Conservation (phyloP, 2,888 invertebrate species). For the Drosophila melanosoma region DNA sequence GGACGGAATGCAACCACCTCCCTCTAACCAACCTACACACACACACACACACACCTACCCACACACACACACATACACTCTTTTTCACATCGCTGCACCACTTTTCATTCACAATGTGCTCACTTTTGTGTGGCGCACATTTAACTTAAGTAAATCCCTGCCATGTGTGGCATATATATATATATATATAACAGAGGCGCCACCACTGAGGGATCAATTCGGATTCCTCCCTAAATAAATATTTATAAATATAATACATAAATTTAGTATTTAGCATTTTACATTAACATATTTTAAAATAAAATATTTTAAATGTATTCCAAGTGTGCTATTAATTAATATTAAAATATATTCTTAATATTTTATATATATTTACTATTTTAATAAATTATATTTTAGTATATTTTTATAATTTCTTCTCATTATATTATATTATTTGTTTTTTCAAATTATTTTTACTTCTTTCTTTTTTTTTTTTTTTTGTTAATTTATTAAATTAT, state of each 20-base stretch:
- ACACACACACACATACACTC: slow-evolving; percentile 4
- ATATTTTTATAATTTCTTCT: background rate
- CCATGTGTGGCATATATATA: slow-evolving; percentile 22
- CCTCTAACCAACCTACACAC: slow-evolving; percentile 4
- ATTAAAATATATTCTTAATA: background rate
- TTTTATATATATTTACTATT: background rate
- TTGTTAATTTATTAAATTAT: background rate
- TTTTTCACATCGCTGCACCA: slow-evolving; percentile 4
- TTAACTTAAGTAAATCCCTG: slow-evolving; percentile 59
- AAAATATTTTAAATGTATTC: too few relatives aligned
- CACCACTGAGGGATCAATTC: background rate
- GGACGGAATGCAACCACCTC: slow-evolving; percentile 13
- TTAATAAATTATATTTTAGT: background rate
- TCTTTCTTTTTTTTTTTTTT: background rate
- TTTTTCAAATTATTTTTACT: background rate
- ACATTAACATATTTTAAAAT: too few relatives aligned
- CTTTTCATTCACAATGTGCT: slow-evolving; percentile 31
- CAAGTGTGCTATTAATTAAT: background rate
- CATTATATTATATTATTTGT: too few relatives aligned
- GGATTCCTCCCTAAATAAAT: too few relatives aligned
- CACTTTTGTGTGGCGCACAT: slow-evolving; percentile 32
- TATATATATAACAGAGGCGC: slow-evolving; percentile 22
- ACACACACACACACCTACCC: background rate
- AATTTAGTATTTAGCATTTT: too few relatives aligned
- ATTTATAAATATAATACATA: too few relatives aligned